Evolutionary conservation across 2,113 vertebrate species (phyloP), one percentile per base, ranked within the genome.

Genomic region (Corythornis cristatus): DNA sequence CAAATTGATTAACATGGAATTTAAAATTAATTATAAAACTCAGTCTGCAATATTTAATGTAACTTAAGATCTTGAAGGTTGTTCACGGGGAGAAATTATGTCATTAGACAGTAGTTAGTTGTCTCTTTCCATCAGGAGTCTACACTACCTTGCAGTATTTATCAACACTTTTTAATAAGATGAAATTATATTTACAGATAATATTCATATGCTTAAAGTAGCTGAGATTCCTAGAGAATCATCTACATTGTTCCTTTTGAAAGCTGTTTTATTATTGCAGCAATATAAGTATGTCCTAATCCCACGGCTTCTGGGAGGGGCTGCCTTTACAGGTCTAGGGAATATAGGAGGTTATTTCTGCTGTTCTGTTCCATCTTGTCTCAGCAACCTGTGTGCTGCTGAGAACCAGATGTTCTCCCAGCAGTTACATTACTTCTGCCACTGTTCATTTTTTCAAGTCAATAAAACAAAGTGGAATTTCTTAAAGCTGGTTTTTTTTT

Each of bases 101-200:
- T 60, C n/a, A 87, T 57, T 61, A 82, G 35, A n/a, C 29, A 78
- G 42, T 23, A 53, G 58, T n/a, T 23, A 53, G 58, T n/a, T 86
- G 40, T 66, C 15, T 64, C 33, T 56, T 80, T 45, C n/a, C 11
- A 20, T 82, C n/a, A 5, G 79, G n/a, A 82, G 11, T 87, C 84
- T 95, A 87, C n/a, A 57, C 12, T 56, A 78, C 43, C n/a, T 78
- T 89, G 48, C 53, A 57, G 25, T 54, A 72, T 79, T 90, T 93
- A 73, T 95, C 89, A 95, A 68, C 87, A 54, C 56, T 50, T 93
- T 48, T 65, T 78, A 89, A 89, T 84, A 82, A 72, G 37, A 73
- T 70, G 3, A 50, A 48, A 42, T 65, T 72, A 2, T 57, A 35
- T 50, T 72, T 67, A n/a, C 43, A 81, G 57, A 84, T 84, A 78